Evolutionary conservation across 2,113 vertebrate species (phyloP).

Genomic region (Glaucidium brasilianum): DNA sequence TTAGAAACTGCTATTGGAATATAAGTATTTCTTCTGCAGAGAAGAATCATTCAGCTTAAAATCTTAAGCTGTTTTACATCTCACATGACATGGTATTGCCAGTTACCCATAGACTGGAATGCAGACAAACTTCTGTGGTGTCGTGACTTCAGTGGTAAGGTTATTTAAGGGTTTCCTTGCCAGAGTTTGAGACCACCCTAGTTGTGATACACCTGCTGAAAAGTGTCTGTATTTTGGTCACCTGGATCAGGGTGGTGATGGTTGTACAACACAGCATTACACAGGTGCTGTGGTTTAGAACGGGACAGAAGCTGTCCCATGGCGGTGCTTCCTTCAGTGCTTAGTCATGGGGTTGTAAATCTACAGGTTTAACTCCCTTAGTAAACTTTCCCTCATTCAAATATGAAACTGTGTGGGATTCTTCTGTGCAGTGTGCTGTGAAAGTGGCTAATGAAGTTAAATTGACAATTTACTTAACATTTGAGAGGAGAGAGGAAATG

Average conservation of each 20-base stretch:
- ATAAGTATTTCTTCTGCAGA: not conserved
- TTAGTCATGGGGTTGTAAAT: rapidly evolving
- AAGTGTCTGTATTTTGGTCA: not conserved
- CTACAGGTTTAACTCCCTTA: not conserved
- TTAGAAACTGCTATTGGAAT: not conserved
- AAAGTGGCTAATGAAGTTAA: constrained; percentile 41
- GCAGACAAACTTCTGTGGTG: not conserved
- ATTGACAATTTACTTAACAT: constrained; percentile 48
- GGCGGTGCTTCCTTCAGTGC: not conserved
- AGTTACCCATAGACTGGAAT: not conserved
- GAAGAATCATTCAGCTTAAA: not conserved
- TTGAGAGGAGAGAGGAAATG: constrained; percentile 7
- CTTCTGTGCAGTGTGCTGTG: not conserved
- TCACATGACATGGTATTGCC: rapidly evolving
- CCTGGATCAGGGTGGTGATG: not conserved
- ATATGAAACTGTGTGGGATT: not conserved
- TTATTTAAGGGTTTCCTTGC: not conserved
- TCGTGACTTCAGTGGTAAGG: not conserved
- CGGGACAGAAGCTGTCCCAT: rapidly evolving
- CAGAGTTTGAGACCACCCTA: rapidly evolving
- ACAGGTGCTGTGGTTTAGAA: no score
- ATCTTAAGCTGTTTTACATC: not conserved
- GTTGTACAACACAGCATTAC: rapidly evolving
- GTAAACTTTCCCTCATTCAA: not conserved
- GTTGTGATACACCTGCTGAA: not conserved